Evolutionary conservation across 2,797 vertebrate species (phyloP).

Genomic region (Lates japonicus): DNA sequence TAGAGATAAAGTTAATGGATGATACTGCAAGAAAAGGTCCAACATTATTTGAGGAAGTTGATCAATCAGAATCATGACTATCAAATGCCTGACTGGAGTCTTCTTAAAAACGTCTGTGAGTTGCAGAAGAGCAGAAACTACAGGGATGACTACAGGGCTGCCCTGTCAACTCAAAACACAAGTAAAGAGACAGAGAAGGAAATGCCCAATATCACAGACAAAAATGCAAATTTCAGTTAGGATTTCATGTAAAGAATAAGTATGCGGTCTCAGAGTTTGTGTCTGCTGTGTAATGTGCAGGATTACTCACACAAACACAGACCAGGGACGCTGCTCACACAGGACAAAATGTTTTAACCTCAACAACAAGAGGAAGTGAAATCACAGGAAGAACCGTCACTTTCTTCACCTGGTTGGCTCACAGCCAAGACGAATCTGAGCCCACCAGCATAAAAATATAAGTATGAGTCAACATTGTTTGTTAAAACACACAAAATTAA

Average conservation of each 20-base stretch:
- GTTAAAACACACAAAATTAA: slow-evolving; percentile 18
- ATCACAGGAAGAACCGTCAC: slow-evolving; percentile 59
- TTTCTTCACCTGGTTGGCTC: slow-evolving; percentile 64
- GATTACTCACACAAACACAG: slow-evolving; percentile 41
- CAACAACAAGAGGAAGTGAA: slow-evolving; percentile 62
- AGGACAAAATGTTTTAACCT: slow-evolving; percentile 51
- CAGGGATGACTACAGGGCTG: background rate
- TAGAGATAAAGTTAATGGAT: background rate
- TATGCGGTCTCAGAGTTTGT: background rate
- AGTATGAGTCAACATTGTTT: background rate
- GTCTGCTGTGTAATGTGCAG: slow-evolving; percentile 16
- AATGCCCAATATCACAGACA: slow-evolving; percentile 31
- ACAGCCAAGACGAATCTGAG: slow-evolving; percentile 18
- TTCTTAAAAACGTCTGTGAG: background rate
- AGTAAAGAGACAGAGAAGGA: slow-evolving; percentile 6
- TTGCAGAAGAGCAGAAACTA: slow-evolving; percentile 22
- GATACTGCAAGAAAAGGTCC: background rate
- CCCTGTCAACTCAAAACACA: slow-evolving; percentile 9
- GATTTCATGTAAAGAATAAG: slow-evolving; percentile 18
- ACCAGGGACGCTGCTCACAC: slow-evolving; percentile 17
- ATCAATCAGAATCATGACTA: slow-evolving; percentile 13
- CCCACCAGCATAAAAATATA: background rate
- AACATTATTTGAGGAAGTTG: slow-evolving; percentile 7
- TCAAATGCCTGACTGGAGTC: background rate
- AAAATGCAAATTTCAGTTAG: slow-evolving; percentile 26